A percentile compares a stretch with the other conserved stretches of the same genome.
Evolutionary conservation across 2,888 invertebrate species (phyloP).

Genomic region (Hermodice carunculata): DNA sequence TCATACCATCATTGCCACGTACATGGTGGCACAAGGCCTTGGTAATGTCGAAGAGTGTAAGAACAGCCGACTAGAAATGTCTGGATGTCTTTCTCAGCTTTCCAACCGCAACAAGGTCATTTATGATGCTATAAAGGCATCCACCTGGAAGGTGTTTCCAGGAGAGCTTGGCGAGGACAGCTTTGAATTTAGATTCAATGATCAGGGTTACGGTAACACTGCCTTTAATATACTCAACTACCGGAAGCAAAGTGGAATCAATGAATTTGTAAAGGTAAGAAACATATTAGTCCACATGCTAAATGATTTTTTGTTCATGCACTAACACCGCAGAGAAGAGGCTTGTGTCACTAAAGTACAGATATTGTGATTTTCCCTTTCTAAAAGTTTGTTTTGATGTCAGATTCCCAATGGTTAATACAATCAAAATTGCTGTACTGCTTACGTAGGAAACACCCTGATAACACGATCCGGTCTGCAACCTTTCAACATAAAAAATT

Average conservation of each 20-base stretch:
- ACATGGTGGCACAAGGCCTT: conserved; percentile 65
- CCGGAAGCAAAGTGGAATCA: background rate
- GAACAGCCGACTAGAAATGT: conserved; percentile 34
- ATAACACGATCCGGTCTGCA: too few relatives aligned
- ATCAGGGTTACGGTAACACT: conserved; percentile 5
- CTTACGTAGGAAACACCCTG: too few relatives aligned
- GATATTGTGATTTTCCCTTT: too few relatives aligned
- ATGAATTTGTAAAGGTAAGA: background rate
- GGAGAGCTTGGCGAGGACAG: background rate
- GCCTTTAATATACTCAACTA: background rate
- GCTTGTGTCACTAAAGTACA: too few relatives aligned
- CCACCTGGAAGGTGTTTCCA: conserved; percentile 49
- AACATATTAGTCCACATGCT: too few relatives aligned
- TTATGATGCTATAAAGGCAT: conserved; percentile 46
- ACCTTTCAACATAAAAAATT: too few relatives aligned
- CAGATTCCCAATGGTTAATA: too few relatives aligned
- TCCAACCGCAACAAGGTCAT: conserved; percentile 55
- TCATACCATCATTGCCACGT: conserved; percentile 66
- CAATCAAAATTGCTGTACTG: too few relatives aligned
- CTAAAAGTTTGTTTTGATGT: too few relatives aligned
- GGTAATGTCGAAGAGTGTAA: conserved; percentile 45
- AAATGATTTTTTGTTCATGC: too few relatives aligned
- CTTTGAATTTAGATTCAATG: background rate
- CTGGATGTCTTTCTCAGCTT: conserved; percentile 44
- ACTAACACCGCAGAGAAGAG: too few relatives aligned